A percentile compares a stretch with the other conserved stretches of the same genome.
These are phyloP conservation scores for Chamaea fasciata DNA, from an alignment of 2,113 vertebrate species.

Conservation along the genomic window DNA sequence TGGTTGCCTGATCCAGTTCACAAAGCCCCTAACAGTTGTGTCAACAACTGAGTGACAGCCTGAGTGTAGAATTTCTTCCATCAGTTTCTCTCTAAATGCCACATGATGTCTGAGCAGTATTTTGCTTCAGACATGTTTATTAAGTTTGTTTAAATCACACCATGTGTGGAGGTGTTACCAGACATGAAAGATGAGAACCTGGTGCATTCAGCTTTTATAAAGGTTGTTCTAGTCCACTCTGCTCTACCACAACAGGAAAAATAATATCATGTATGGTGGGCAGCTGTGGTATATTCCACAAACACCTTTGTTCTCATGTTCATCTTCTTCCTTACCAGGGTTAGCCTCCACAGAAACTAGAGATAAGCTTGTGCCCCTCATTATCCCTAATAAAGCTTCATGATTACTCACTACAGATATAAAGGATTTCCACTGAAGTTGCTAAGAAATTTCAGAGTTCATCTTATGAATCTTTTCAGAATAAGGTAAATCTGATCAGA, in stretches of 20 bases:
- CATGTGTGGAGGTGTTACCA: neutral
- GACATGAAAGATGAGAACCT: neutral
- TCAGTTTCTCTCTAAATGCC: neutral
- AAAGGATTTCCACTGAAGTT: neutral
- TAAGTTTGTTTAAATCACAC: neutral
- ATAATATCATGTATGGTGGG: neutral
- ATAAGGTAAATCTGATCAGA: neutral
- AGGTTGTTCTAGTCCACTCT: neutral
- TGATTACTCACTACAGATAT: neutral
- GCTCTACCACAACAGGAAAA: neutral
- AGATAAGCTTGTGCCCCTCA: neutral
- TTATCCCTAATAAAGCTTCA: neutral
- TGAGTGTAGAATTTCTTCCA: constrained; percentile 5
- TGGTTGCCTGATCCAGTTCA: constrained; percentile 13
- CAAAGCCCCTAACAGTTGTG: neutral
- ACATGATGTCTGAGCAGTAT: neutral
- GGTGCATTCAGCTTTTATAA: neutral
- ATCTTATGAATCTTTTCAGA: neutral
- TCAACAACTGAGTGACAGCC: constrained; percentile 21
- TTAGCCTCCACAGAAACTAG: neutral
- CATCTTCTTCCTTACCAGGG: neutral
- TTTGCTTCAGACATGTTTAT: neutral
- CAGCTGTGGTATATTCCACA: neutral
- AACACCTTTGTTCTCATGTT: neutral
- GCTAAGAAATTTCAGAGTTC: neutral